Evolutionary conservation across 1,140 invertebrate species (phyloP), one percentile per base, ranked within the genome.

Genomic region (Drosophila pachea): DNA sequence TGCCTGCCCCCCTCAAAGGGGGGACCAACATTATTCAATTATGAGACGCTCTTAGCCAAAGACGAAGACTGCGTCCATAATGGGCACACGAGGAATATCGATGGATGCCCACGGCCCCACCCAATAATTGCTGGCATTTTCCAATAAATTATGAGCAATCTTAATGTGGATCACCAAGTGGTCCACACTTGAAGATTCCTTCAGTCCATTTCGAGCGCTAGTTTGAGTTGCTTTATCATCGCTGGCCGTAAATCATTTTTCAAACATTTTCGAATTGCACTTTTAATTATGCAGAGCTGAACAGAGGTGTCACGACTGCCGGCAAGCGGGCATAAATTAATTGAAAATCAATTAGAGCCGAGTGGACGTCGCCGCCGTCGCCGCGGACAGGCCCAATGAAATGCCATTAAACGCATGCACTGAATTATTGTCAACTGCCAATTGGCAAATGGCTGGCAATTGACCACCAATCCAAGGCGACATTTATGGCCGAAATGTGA

Each of bases 291-390:
- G 61, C 58, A 63, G 54, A 63, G 63, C 68, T 69, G 76, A 84
- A 68, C 65, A 79, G 74, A 84, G 73, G 73, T 83, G 79, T 83
- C 79, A 77, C 63, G 74, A 84, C 59, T 83, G 79, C 72, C 78
- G 40, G n/a, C 40, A 73, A 73, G 52, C 79, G 62, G 54, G 62
- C 55, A 84, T 84, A 84, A 84, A 84, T 84, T 84, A 84, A 84
- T 84, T 84, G 73, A 79, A 84, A 84, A 84, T 84, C 79, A 79
- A 84, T 84, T 84, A 84, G 81, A 60, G 42, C 48, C 68, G 48
- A 65, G 55, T 35, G 22, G 55, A 60, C 56, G 45, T 35, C 32
- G 60, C 50, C 38, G 55, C 32, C 32, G 55, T 60, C 56, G 16
- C 31, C 22, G 67, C 50, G 32, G 31, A 6, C 48, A 52, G 55